These are phyloP conservation scores for Meta bourneti DNA, from an alignment of 2,888 invertebrate species.

Conservation along the genomic window DNA sequence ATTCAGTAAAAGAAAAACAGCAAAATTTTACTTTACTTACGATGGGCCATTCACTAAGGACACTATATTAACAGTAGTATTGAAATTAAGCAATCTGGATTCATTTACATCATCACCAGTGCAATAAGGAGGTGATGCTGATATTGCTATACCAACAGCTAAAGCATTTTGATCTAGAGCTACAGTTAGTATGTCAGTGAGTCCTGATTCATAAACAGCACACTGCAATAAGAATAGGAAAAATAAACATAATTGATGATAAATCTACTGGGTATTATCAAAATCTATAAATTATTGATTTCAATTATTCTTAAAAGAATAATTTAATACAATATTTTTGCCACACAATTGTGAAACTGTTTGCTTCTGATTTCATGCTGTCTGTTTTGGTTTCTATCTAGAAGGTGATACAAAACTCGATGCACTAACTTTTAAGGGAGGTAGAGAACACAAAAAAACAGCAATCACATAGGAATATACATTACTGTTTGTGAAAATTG, in stretches of 20 bases:
- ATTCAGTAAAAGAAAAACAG: conserved; percentile 4
- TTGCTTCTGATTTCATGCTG: no score
- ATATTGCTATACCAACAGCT: conserved; percentile 84
- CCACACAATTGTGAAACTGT: no score
- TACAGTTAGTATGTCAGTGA: conserved; percentile 89
- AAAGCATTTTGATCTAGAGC: conserved; percentile 90
- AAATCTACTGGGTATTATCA: not conserved
- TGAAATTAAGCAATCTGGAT: conserved; percentile 82
- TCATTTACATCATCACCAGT: conserved; percentile 78
- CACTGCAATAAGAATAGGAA: conserved; percentile 83
- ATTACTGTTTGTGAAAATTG: no score
- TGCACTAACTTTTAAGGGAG: no score
- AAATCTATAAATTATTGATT: no score
- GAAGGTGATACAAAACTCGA: no score
- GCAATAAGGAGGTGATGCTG: conserved; percentile 82
- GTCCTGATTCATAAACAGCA: conserved; percentile 87
- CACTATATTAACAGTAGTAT: conserved; percentile 89
- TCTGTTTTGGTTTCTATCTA: no score
- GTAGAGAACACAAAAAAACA: no score
- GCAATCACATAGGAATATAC: no score
- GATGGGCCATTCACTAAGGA: conserved; percentile 91
- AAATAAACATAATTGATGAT: conserved; percentile 49
- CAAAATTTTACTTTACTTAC: conserved; percentile 81
- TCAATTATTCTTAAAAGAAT: no score
- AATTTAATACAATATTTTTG: no score